Evolutionary conservation across 2,888 invertebrate genomes (phyloP), one percentile per base, ranked within the genome.

Genomic region (Andrena hattorfiana): DNA sequence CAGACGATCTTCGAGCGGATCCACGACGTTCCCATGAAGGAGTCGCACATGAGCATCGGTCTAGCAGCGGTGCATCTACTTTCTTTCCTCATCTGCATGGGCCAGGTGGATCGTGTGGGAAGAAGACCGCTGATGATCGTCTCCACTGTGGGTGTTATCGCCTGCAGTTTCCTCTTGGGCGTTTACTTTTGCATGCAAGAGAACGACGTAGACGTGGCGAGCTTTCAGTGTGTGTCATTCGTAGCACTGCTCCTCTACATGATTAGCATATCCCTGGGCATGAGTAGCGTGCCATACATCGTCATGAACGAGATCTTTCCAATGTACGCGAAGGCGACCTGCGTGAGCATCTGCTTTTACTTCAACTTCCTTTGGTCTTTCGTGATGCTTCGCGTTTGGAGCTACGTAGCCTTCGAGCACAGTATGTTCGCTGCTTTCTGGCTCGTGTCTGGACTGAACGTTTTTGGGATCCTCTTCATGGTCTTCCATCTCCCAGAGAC

Each of bases 251-350:
- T 73, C 10, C 20, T 77, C 30, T 77, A 77, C 42, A 35, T 4
- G 20, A 6, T 35, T 3, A 66, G 49, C 49, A 10, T 13, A 30
- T 66, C 73, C 0, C 2, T 77, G 20, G 77, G 77, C 32, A 32
- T 75, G n/a, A 10, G 30, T 28, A 73, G 66, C 20, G 35, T 66
- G 7, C 73, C 73, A 5, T 73, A 51, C 23, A 28, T 73, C 1
- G 28, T 73, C 6, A 8, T 35, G 35, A 73, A 60, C n/a, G 81
- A 84, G 64, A 64, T 84, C 2, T 77, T 81, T 10, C 71, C 77
- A 1, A 62, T 75, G 8, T 48, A 81, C 20, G 71, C 63, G 48
- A 84, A 72, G 64, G 56, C 51, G 0, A 67, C 26, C 10, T 81
- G 75, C 42, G 30, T 72, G 1, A 23, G 64, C 1, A 1, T 77